Base-by-base conservation (phyloP, 2,113 vertebrate species). In the Gopherus flavomarginatus region DNA sequence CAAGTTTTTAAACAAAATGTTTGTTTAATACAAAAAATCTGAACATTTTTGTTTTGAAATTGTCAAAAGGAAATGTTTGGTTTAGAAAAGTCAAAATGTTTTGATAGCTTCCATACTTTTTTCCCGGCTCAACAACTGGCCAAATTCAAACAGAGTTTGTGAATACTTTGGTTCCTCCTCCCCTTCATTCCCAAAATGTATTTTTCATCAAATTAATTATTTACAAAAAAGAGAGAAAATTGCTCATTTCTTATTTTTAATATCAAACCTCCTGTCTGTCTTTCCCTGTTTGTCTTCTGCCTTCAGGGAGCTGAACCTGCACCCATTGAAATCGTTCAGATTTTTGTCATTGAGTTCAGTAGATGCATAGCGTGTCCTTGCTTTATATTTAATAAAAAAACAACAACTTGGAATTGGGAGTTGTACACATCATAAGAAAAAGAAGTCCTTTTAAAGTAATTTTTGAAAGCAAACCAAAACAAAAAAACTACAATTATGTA, bases 371-470 rank as follows among this genome's bases (percentile, higher is more conserved):
- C 92, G 53, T 81, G n/a, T 19, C 81, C 42, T 17, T 56, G 87
- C 72, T 94, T 89, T 94, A 49, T 24, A 75, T 83, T n/a, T 90
- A 83, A 75, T 83, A 93, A 94, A 52, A 93, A 79, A 75, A 42
- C 19, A 75, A 42, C 19, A 75, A n/a, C 21, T 24, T 42, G 16
- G 16, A n/a, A 26, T 47, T 69, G 83, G 42, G 54, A 90, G 62
- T 80, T 92, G 59, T 90, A 6, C 83, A 44, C 91, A 44, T 92
- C 92, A 75, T 90, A 75, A 50, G 62, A 17, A 65, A 35, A 65
- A 62, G 6, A 69, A 88, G 65, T 59, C 52, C 81, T 53, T 88
- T 78, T 82, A 49, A 69, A 96, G 92, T 54, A 21, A 21, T 54
- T 54, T 54, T 62, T 31, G 12, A 65, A 65, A 31, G 31, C 62